Conservation (phyloP, 2,113 vertebrate species). For the Phalacrocorax pelagicus region DNA sequence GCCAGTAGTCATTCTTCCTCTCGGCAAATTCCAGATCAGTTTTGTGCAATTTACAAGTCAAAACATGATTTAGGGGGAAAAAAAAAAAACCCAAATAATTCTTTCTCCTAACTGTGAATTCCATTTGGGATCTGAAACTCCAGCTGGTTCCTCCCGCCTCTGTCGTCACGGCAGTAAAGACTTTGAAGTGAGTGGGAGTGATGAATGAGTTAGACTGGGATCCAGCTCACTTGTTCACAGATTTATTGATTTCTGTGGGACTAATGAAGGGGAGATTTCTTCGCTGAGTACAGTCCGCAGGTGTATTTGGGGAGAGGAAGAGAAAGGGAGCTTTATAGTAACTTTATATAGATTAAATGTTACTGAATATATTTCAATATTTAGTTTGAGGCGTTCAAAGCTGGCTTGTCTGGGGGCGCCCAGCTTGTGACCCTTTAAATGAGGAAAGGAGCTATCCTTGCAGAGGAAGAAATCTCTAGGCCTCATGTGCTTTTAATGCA, state of each 20-base stretch:
- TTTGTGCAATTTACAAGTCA: slow-evolving; percentile 59
- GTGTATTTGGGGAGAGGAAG: not conserved
- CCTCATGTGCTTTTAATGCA: not conserved
- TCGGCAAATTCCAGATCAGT: slow-evolving; percentile 10
- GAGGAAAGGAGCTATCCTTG: not conserved
- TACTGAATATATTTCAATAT: not conserved
- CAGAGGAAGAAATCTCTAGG: not conserved
- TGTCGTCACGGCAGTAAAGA: not conserved
- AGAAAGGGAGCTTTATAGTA: not conserved
- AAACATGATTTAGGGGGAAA: slow-evolving; percentile 23
- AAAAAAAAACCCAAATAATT: not conserved
- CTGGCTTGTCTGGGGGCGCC: not conserved
- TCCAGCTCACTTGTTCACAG: not conserved
- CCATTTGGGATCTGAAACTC: slow-evolving; percentile 66
- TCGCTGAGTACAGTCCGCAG: not conserved
- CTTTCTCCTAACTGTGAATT: slow-evolving; percentile 11
- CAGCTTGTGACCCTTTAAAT: not conserved
- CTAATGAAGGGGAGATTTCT: not conserved
- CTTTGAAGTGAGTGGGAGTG: not conserved
- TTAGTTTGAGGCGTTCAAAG: not conserved
- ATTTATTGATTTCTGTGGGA: not conserved
- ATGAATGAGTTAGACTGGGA: not conserved
- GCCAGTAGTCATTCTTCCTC: slow-evolving; percentile 33
- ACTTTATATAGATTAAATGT: not conserved
- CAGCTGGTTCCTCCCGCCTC: slow-evolving; percentile 72